A percentile compares a stretch with the other conserved stretches of the same genome.
These are phyloP conservation scores for Eulemur rufifrons DNA, from an alignment of 2,113 vertebrate species.

Conservation along the genomic window DNA sequence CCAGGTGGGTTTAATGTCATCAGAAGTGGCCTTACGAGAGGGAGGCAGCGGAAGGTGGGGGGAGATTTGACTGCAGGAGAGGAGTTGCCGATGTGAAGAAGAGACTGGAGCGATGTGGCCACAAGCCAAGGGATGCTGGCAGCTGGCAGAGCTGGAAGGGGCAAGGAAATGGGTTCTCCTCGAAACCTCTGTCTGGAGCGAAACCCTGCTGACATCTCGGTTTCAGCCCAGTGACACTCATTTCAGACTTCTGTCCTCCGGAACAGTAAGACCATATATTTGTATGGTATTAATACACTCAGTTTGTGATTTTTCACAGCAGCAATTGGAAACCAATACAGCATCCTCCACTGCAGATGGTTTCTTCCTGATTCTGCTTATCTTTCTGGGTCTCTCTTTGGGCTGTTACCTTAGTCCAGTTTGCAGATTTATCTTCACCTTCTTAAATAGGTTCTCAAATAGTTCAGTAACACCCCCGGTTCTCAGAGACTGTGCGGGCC, in stretches of 20 bases:
- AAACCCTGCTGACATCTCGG: accelerated
- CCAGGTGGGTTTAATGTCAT: not conserved
- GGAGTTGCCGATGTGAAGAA: not conserved
- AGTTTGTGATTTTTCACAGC: not conserved
- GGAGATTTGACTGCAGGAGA: not conserved
- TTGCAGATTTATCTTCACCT: not conserved
- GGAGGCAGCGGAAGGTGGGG: not conserved
- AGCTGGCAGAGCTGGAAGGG: not conserved
- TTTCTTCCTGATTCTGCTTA: not conserved
- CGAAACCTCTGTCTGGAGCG: not conserved
- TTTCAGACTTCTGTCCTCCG: not conserved
- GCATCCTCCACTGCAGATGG: accelerated
- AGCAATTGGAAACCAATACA: not conserved
- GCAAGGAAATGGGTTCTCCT: too few relatives aligned
- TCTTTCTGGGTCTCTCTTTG: not conserved
- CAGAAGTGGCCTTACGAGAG: not conserved
- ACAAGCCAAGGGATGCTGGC: not conserved
- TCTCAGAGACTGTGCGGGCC: not conserved
- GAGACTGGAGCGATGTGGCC: not conserved
- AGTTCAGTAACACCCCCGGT: not conserved
- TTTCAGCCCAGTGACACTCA: not conserved
- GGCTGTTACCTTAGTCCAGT: not conserved
- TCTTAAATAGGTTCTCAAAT: not conserved
- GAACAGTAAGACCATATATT: accelerated
- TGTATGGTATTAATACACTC: too few relatives aligned